Base-by-base conservation (phyloP, 2,888 invertebrate species). In the Andricus quercusramuli region DNA sequence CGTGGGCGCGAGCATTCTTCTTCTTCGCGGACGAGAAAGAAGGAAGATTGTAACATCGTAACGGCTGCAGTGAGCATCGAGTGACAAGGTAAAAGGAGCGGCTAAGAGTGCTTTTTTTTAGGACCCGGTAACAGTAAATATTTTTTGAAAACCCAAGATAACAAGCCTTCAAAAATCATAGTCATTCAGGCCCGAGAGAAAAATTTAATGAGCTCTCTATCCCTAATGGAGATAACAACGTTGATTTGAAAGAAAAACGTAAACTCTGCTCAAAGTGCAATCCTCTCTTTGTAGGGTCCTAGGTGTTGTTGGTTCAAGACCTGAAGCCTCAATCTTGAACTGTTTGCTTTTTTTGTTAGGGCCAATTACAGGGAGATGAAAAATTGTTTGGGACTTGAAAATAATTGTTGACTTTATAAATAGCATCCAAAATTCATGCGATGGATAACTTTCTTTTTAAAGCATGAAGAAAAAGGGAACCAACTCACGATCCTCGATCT, bases 41-140 rank as follows among this genome's bases (percentile, higher is more conserved):
- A 32, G 22, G 29, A 56, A 74, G 37, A 37, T 37, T n/a, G 47
- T 51, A 68, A 56, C n/a, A n/a, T n/a, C 44, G 47, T 51, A 74
- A 74, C 74, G 56, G 56, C 56, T 51, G 51, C 70, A 70, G 47
- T 20, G 17, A 47, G 70, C 20, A 51, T 51, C 32, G 51, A 70
- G 29, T 70, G 70, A 70, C 70, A 70, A 29, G 32, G 70, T 51
- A 70, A 70, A 51, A 70, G 70, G 51, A 70, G 47, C 74, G 56
- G 74, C 51, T 20, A 74, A 74, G 15, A 25, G n/a, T 37, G 37
- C 70, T 47, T 47, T 70, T 70, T 70, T 70, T 47, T 11, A 56
- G 11, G 32, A 56, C 32, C 32, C 3, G 5, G 47, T 74, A 74
- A 56, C 74, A 56, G 56, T 56, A 74, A 56, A 74, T 74, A 74